These are phyloP conservation scores for Notospermus geniculatus DNA, from an alignment of 1,140 invertebrate genomes.

Conservation along the genomic window DNA sequence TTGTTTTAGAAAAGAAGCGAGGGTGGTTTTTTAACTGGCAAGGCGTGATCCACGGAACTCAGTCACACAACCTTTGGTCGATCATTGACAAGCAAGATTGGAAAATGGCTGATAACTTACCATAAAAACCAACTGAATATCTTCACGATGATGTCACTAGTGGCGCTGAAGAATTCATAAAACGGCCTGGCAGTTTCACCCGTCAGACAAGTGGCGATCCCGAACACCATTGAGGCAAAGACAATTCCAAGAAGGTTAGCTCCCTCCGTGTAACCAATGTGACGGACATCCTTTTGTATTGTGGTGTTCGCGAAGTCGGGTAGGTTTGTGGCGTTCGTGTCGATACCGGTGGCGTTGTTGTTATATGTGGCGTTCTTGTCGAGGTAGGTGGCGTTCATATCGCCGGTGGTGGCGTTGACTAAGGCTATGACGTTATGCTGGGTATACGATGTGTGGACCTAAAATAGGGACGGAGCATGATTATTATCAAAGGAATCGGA, in stretches of 20 bases:
- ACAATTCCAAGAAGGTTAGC: constrained; percentile 71
- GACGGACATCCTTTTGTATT: neutral
- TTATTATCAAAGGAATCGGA: too few species aligned
- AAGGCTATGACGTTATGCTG: neutral
- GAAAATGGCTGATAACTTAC: constrained; percentile 16
- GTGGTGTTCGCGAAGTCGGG: neutral
- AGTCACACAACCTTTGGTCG: too few species aligned
- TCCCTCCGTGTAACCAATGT: constrained; percentile 63
- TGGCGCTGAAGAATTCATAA: constrained; percentile 36
- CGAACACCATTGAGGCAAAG: constrained; percentile 34
- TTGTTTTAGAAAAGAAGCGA: too few species aligned
- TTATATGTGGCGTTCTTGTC: neutral
- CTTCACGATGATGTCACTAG: constrained; percentile 38
- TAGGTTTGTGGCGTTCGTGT: neutral
- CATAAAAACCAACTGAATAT: constrained; percentile 37
- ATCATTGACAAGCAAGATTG: too few species aligned
- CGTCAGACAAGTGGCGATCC: constrained; percentile 77
- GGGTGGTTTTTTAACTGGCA: too few species aligned
- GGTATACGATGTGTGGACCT: constrained; percentile 2
- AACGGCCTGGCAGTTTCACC: constrained; percentile 63
- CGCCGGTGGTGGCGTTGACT: neutral
- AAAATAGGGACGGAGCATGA: neutral
- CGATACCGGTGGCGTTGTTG: too few species aligned
- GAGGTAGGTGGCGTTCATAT: neutral
- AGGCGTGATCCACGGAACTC: too few species aligned